phyloP scores from a whole-genome alignment of 2,113 vertebrate species.

The Nycticorax nycticorax region DNA sequence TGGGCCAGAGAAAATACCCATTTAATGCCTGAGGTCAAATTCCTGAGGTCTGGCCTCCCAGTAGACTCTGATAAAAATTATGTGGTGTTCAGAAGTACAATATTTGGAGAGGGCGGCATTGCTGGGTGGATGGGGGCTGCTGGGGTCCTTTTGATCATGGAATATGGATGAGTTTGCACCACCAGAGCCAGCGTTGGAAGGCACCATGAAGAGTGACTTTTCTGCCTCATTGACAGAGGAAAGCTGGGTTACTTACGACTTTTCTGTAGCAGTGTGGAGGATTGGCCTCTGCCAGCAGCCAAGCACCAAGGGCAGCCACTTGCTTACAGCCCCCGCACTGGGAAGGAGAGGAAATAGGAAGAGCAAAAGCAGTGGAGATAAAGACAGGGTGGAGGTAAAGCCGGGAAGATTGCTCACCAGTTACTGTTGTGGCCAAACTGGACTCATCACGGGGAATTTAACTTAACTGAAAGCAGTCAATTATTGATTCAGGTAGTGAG shows the following conservation, averaged over 20 bases:
- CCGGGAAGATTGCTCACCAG: not conserved
- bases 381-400: not conserved
- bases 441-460: not conserved
- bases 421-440: not conserved
- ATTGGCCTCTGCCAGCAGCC: not conserved
- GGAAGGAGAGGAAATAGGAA: not conserved
- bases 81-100: not conserved
- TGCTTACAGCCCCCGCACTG: not conserved
- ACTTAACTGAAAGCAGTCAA: not conserved
- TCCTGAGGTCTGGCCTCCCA: not conserved
- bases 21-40: not conserved
- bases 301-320: not conserved
- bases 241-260: not conserved
- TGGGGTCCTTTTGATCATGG: not conserved
- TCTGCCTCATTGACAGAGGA: not conserved
- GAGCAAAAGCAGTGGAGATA: not conserved
- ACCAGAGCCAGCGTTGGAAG: not conserved
- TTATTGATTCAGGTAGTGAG: not conserved
- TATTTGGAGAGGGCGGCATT: accelerated
- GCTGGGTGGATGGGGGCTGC: not conserved
- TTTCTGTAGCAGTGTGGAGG: not conserved
- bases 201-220: not conserved
- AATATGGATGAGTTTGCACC: accelerated
- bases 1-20: not conserved
- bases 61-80: not conserved